Evolutionary conservation across 2,888 invertebrate species (phyloP).

Genomic region (Hemaris fuciformis): DNA sequence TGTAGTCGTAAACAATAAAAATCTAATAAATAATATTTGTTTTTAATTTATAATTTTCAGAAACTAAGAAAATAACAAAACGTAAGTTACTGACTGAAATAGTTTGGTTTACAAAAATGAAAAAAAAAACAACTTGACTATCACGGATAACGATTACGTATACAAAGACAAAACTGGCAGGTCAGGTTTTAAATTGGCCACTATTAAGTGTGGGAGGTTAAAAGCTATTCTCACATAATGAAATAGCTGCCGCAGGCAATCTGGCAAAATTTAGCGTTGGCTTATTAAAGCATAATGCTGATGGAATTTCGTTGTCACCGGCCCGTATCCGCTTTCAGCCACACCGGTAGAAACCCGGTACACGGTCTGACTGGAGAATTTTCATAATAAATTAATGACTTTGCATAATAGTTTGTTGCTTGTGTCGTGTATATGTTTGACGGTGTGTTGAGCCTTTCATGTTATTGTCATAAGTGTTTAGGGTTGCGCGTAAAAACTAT

Average conservation of each 20-base stretch:
- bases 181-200: constrained; percentile 16
- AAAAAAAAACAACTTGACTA: neutral
- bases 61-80: neutral
- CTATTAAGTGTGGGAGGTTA: constrained; percentile 24
- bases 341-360: neutral
- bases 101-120: neutral
- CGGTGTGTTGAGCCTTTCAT: neutral
- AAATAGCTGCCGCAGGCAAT: constrained; percentile 51
- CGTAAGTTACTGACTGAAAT: neutral
- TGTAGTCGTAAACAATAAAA: no score
- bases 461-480: neutral
- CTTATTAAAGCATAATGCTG: constrained; percentile 66
- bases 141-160: neutral
- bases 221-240: constrained; percentile 46
- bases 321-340: constrained; percentile 31
- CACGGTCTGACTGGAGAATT: constrained; percentile 30
- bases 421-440: neutral
- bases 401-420: constrained; percentile 16
- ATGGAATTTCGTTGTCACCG: constrained; percentile 65
- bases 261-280: constrained; percentile 54
- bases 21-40: neutral
- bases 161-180: neutral
- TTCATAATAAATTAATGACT: constrained; percentile 29
- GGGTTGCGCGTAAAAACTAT: neutral
- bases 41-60: no score